phyloP scores from a whole-genome alignment of 2,113 vertebrate species.

The Chionomys nivalis region DNA sequence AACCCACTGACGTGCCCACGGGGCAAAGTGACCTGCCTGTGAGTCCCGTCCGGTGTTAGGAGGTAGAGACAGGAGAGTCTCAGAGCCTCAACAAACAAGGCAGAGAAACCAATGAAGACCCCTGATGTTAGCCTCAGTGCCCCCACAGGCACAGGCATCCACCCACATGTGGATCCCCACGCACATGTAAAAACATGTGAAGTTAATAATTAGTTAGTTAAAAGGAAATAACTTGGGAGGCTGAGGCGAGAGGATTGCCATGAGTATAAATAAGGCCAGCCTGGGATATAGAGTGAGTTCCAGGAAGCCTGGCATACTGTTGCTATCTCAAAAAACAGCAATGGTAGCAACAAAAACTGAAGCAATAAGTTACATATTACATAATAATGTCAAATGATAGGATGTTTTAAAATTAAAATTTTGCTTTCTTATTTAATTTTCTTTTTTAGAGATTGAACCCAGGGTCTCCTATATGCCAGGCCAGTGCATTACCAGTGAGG shows the following conservation, averaged over 20 bases:
- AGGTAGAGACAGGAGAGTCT: neutral
- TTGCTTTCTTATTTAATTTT: neutral
- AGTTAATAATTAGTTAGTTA: neutral
- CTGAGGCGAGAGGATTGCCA: neutral
- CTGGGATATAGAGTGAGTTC: neutral
- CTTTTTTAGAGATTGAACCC: neutral
- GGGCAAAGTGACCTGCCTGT: too few species aligned
- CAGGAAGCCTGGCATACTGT: neutral
- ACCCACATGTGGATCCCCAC: neutral
- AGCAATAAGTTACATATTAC: neutral
- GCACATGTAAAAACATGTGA: neutral
- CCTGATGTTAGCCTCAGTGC: neutral
- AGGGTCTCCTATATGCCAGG: neutral
- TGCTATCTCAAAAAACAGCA: neutral
- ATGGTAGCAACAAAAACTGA: neutral
- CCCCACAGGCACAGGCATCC: too few species aligned
- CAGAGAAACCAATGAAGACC: neutral
- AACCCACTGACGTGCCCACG: neutral
- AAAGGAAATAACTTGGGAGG: neutral
- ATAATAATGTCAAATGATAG: neutral
- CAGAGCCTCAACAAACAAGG: neutral
- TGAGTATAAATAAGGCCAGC: neutral
- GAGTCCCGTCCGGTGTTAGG: neutral
- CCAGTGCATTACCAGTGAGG: neutral
- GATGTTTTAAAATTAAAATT: slow-evolving; percentile 2